Percentiles rank a stretch among this genome's conserved stretches.
Evolutionary conservation across 1,140 invertebrate genomes (phyloP).

Genomic region (Bombus terrestris): DNA sequence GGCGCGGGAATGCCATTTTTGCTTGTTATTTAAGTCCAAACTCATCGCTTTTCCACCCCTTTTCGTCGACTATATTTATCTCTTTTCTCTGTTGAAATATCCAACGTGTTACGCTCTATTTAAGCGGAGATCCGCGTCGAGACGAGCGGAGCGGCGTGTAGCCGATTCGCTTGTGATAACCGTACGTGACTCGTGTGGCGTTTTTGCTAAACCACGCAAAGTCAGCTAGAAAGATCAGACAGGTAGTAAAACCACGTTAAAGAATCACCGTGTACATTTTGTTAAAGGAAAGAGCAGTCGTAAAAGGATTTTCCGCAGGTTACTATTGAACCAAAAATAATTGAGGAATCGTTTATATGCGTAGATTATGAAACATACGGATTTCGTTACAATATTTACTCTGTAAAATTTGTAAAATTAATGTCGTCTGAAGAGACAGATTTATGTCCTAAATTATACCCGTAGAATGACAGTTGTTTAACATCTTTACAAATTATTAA

Average conservation of each 20-base stretch:
- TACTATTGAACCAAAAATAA: no score
- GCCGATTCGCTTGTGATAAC: slow-evolving; percentile 19
- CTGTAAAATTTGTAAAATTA: no score
- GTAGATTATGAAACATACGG: no score
- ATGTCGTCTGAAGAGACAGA: no score
- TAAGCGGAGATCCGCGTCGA: slow-evolving; percentile 8
- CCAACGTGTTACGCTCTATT: slow-evolving; percentile 27
- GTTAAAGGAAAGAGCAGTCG: no score
- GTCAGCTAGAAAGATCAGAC: slow-evolving; percentile 12
- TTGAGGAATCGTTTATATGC: no score
- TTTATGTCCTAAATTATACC: no score
- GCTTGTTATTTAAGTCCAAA: slow-evolving; percentile 41
- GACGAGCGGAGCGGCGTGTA: neutral
- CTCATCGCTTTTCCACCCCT: neutral
- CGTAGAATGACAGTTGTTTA: no score
- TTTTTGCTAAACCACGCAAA: slow-evolving; percentile 7
- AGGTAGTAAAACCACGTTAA: neutral
- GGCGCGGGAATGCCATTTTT: neutral
- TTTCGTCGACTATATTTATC: slow-evolving; percentile 22
- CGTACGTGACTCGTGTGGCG: neutral
- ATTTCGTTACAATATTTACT: neutral
- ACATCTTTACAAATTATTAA: no score
- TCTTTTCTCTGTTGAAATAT: slow-evolving; percentile 15
- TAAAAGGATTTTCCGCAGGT: neutral
- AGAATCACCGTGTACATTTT: neutral